phyloP scores from a whole-genome alignment of 2,888 invertebrate genomes.

The Dascillus cervinus region DNA sequence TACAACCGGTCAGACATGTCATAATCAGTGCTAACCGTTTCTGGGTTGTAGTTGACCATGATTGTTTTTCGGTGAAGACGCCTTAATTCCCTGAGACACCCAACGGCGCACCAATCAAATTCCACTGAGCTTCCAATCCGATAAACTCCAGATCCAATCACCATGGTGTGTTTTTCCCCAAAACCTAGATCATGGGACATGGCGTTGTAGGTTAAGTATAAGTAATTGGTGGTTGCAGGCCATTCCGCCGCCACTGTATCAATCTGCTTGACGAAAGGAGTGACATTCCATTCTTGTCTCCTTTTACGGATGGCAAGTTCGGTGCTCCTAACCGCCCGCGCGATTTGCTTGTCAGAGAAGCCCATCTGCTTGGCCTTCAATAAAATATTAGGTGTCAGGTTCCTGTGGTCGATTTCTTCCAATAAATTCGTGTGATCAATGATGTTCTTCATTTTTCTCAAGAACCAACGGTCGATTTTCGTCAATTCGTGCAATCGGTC shows the following conservation, averaged over 20 bases:
- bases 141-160: slow-evolving; percentile 93
- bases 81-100: slow-evolving; percentile 85
- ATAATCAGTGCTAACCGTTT: slow-evolving; percentile 99
- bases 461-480: slow-evolving; percentile 95
- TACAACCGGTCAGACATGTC: slow-evolving; percentile 98
- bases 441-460: slow-evolving; percentile 90
- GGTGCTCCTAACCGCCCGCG: slow-evolving; percentile 75
- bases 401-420: slow-evolving; percentile 55
- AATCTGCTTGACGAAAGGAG: slow-evolving; percentile 91
- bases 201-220: slow-evolving; percentile 97
- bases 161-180: slow-evolving; percentile 73
- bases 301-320: slow-evolving; percentile 74
- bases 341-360: slow-evolving; percentile 96
- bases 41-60: slow-evolving; percentile 99
- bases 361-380: slow-evolving; percentile 86
- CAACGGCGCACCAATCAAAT: slow-evolving; percentile 99
- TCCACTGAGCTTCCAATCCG: slow-evolving; percentile 98
- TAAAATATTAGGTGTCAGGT: slow-evolving; percentile 57
- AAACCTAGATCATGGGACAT: slow-evolving; percentile 73
- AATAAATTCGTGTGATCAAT: slow-evolving; percentile 63
- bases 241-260: slow-evolving; percentile 99
- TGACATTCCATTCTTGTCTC: slow-evolving; percentile 67
- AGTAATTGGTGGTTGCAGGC: slow-evolving; percentile 97
- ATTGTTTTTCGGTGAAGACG: slow-evolving; percentile 85
- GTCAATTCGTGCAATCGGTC: slow-evolving; percentile 86